Evolutionary conservation across 2,113 vertebrate species (phyloP).

Genomic region (Ceuthmochares aereus): DNA sequence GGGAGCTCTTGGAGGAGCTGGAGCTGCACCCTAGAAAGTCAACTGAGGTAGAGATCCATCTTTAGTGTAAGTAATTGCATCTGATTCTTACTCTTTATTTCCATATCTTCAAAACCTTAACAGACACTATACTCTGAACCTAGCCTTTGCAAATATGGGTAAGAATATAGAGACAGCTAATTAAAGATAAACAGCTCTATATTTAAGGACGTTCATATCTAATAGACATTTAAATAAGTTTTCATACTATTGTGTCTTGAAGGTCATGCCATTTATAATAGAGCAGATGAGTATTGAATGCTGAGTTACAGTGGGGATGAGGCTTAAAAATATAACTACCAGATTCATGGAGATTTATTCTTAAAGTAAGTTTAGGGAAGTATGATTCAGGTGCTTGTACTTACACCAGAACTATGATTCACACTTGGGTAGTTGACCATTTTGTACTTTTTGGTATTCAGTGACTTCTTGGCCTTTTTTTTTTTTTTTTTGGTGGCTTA

Average conservation of each 20-base stretch:
- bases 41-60: not conserved
- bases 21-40: not conserved
- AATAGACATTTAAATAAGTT: not conserved
- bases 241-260: not conserved
- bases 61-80: not conserved
- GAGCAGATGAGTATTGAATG: rapidly evolving
- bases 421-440: not conserved
- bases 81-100: not conserved
- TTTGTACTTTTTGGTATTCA: not conserved
- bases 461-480: not conserved
- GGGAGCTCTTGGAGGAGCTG: not conserved
- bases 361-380: not conserved
- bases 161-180: not conserved
- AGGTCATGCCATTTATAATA: not conserved
- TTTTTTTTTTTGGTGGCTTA: not conserved
- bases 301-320: not conserved
- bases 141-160: not conserved
- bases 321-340: not conserved
- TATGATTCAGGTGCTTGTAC: too few species aligned
- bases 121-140: not conserved
- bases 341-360: not conserved
- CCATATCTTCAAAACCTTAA: not conserved
- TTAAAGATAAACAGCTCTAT: conserved; percentile 44
- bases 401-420: not conserved
- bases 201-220: conserved; percentile 25